Base-by-base conservation (phyloP, 2,888 invertebrate genomes). In the Merodon equestris region DNA sequence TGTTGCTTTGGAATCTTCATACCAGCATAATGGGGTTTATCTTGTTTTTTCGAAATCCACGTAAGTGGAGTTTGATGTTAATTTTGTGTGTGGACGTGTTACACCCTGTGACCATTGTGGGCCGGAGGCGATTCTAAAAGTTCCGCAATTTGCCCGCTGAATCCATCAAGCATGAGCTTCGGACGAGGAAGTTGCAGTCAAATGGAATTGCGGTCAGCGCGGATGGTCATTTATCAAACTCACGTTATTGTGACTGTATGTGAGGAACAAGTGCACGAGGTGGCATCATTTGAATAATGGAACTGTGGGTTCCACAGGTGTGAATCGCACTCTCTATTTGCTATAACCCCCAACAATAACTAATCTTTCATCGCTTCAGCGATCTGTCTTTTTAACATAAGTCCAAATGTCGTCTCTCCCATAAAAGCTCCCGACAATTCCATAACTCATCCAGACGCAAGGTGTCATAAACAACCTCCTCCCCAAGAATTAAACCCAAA, bases 21-120 rank as follows among this genome's bases (percentile, higher is more conserved):
- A 74, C 74, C 74, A 74, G 79, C 79, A 79, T 68, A 74, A 73
- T 61, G 64, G 15, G 10, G 36, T 51, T 73, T 42, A 68, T 47
- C 67, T 79, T 79, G 77, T 79, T 53, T 73, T 67, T 9, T 9
- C 58, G 40, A 10, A 64, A 13, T 15, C 4, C 34, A 38, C 53
- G 63, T 60, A 74, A 79, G 79, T 79, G 70, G n/a, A 74, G 64
- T 68, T 60, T 70, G 74, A 70, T 79, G 79, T 79, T 63, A 68
- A 79, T 27, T 27, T 27, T 7, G 27, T 27, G 27, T 27, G 7
- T 27, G 27, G 7, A 68, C 68, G 73, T 57, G 63, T 74, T 68
- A 64, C 74, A 74, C 74, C 48, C 54, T 74, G 64, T 74, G 79
- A 64, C 74, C 51, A 64, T 60, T 74, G 74, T 70, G 58, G 17